Evolutionary conservation across 2,888 invertebrate genomes (phyloP), one percentile per base, ranked within the genome.

Genomic region (Papilio gigon): DNA sequence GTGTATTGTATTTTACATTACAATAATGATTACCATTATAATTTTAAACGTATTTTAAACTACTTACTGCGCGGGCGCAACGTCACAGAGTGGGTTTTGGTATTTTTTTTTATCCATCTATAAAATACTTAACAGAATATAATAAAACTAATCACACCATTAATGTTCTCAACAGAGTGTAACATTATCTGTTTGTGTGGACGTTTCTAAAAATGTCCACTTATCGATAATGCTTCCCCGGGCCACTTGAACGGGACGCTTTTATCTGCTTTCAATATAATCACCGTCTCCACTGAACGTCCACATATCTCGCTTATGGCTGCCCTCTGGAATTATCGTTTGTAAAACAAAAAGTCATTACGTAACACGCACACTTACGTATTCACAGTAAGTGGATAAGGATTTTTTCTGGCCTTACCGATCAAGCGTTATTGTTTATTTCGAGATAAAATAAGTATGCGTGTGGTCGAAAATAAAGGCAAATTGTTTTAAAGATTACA

Each of bases 211-310:
- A 70, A 72, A 70, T 64, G 70, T 68, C 68, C 66, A 71, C 68
- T 58, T 68, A 71, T 73, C 67, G 56, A 70, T 70, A 73, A 67
- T 68, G 64, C 65, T 60, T 74, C 73, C 71, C 68, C 67, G 72
- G 60, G 70, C 68, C 71, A 73, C 71, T 75, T 71, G 67, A 74
- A 65, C 64, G 53, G 61, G 67, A 67, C 63, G 70, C 30, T 30
- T 25, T 73, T 75, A 77, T 77, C 74, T 50, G 64, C 67, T 71
- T 70, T 71, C 65, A 71, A 73, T 72, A 74, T 67, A 73, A 67
- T 70, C 70, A 65, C n/a, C 65, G 71, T 62, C 63, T 59, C 27
- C 59, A 64, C 56, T 64, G 68, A 68, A 50, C 37, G 50, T 37
- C 27, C 47, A 11, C 35, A 27, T 42, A 56, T 62, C 71, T 53